phyloP scores from a whole-genome alignment of 2,888 invertebrate species.

The Brassicogethes aeneus region DNA sequence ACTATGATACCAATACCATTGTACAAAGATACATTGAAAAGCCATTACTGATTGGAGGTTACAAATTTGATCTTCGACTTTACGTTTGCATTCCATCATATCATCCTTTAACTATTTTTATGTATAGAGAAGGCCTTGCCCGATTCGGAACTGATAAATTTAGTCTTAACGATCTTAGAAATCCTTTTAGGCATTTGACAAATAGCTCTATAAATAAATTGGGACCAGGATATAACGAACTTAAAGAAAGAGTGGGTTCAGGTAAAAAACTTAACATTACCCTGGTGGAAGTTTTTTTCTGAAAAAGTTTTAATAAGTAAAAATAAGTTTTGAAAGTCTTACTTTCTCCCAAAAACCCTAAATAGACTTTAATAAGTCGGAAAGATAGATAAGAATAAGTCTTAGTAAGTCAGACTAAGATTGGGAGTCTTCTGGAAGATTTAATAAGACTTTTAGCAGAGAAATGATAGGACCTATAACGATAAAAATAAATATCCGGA shows the following conservation, averaged over 20 bases:
- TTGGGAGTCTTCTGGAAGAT: no score
- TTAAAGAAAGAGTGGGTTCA: conserved; percentile 74
- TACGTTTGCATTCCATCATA: conserved; percentile 87
- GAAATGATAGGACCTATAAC: no score
- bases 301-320: no score
- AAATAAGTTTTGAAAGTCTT: no score
- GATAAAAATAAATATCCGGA: no score
- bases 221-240: conserved; percentile 71
- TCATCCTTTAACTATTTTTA: conserved; percentile 76
- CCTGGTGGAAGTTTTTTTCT: no score
- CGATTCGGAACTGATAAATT: conserved; percentile 77
- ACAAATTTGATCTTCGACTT: conserved; percentile 85
- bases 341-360: no score
- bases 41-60: conserved; percentile 73
- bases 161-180: conserved; percentile 71
- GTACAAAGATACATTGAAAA: conserved; percentile 74
- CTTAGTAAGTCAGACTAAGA: no score
- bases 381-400: no score
- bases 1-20: conserved; percentile 69
- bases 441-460: no score
- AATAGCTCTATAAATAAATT: conserved; percentile 88
- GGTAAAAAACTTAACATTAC: conserved; percentile 46
- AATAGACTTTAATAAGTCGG: no score
- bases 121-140: conserved; percentile 81
- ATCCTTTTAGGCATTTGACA: conserved; percentile 80